Conservation (phyloP, 2,113 vertebrate genomes). For the Cryptomyrus ogoouensis region DNA sequence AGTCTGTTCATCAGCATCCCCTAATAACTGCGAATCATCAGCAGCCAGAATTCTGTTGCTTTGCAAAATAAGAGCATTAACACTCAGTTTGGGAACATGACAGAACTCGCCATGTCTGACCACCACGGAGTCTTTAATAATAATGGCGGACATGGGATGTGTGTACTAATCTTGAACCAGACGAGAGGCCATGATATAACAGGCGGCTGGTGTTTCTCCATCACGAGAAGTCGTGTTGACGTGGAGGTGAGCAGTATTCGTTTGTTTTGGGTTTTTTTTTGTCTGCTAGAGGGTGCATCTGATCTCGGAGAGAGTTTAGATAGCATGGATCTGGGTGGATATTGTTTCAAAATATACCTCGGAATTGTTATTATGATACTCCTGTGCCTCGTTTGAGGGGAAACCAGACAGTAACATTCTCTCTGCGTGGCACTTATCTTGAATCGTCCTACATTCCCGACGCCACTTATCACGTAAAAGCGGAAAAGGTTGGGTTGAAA, state of each 20-base stretch:
- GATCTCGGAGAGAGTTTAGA: neutral
- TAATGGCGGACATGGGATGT: neutral
- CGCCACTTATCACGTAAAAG: conserved; percentile 38
- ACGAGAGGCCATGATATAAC: neutral
- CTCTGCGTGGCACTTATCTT: conserved; percentile 46
- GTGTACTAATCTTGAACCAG: neutral
- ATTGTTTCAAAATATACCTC: neutral
- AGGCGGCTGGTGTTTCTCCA: neutral
- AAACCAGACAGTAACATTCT: neutral
- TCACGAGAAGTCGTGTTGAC: neutral
- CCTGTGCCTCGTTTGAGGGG: neutral
- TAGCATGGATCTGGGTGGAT: neutral
- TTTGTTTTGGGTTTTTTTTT: neutral
- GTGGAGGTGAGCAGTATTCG: neutral
- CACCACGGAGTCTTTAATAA: neutral
- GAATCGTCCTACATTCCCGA: conserved; percentile 47
- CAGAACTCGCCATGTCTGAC: neutral
- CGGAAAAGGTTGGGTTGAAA: conserved; percentile 29
- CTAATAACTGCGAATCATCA: neutral
- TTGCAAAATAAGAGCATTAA: neutral
- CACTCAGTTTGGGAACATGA: neutral
- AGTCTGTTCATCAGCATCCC: neutral
- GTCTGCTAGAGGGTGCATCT: neutral
- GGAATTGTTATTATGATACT: neutral
- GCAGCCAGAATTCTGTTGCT: neutral